A percentile compares a stretch with the other conserved stretches of the same genome.
These are phyloP conservation scores for Seriola aureovittata DNA, from an alignment of 2,113 vertebrate genomes.

Conservation along the genomic window DNA sequence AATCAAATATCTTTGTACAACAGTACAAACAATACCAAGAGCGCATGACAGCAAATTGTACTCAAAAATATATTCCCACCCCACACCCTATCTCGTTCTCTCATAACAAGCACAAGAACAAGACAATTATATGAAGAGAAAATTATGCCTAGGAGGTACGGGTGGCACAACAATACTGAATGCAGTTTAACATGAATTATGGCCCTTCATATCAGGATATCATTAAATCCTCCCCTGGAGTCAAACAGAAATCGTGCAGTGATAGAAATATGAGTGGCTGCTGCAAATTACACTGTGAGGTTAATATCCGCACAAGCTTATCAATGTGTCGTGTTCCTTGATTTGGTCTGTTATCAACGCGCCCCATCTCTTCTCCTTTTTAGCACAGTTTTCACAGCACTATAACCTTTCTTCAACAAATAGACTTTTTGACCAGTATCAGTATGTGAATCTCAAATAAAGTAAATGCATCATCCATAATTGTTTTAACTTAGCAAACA, in stretches of 20 bases:
- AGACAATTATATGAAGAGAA: slow-evolving; percentile 65
- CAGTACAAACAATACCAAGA: slow-evolving; percentile 4
- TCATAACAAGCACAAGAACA: slow-evolving; percentile 59
- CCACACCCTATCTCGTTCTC: slow-evolving; percentile 13
- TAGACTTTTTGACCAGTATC: slow-evolving; percentile 8
- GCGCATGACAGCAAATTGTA: slow-evolving; percentile 13
- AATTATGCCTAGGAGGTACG: slow-evolving; percentile 62
- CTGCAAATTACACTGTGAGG: slow-evolving; percentile 47
- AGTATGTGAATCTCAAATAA: slow-evolving; percentile 25
- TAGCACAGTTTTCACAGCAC: background rate
- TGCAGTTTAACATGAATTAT: slow-evolving; percentile 73
- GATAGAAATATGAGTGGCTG: slow-evolving; percentile 60
- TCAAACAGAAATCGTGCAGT: slow-evolving; percentile 63
- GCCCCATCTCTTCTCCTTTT: slow-evolving; percentile 31
- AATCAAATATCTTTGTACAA: background rate
- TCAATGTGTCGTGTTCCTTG: slow-evolving; percentile 9
- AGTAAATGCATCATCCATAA: slow-evolving; percentile 5
- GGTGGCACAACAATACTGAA: slow-evolving; percentile 61
- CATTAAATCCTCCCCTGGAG: slow-evolving; percentile 80
- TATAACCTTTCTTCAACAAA: slow-evolving; percentile 14
- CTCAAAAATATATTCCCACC: background rate
- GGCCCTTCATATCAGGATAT: slow-evolving; percentile 71
- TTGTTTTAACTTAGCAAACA: slow-evolving; percentile 45
- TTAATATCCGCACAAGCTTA: slow-evolving; percentile 58
- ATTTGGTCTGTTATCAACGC: slow-evolving; percentile 5